These are phyloP conservation scores for Drosophila fungiperda DNA, from an alignment of 2,888 invertebrate genomes.

Conservation along the genomic window DNA sequence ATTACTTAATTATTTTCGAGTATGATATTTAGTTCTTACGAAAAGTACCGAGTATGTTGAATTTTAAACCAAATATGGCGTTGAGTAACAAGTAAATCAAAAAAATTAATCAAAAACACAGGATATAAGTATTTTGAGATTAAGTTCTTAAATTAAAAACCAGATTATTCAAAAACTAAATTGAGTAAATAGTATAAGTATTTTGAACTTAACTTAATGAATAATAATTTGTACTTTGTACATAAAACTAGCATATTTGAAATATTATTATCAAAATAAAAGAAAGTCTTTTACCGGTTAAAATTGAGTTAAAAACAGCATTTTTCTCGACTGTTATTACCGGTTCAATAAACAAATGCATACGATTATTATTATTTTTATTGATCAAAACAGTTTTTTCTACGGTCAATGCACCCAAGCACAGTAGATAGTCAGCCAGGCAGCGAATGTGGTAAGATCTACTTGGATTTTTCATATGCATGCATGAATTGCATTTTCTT, in stretches of 20 bases:
- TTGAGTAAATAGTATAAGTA: background rate
- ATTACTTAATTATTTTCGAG: background rate
- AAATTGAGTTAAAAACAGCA: background rate
- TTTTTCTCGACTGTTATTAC: background rate
- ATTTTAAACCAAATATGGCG: background rate
- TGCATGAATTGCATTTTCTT: slow-evolving; percentile 28
- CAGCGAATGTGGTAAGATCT: slow-evolving; percentile 55
- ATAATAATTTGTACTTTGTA: background rate
- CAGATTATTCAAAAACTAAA: background rate
- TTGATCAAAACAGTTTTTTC: background rate
- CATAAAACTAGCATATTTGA: background rate
- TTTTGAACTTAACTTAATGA: background rate
- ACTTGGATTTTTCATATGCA: slow-evolving; percentile 37
- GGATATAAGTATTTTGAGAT: background rate
- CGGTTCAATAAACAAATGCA: background rate
- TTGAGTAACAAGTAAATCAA: background rate
- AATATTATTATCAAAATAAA: background rate
- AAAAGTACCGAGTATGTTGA: background rate
- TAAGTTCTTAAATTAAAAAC: background rate
- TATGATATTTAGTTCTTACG: background rate
- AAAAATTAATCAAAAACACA: background rate
- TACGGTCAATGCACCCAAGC: slow-evolving; percentile 10
- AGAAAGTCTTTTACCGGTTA: background rate
- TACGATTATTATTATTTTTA: background rate
- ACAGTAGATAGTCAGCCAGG: slow-evolving; percentile 15